Evolutionary conservation across 1,140 invertebrate species (phyloP).

Genomic region (Drosophila repleta): DNA sequence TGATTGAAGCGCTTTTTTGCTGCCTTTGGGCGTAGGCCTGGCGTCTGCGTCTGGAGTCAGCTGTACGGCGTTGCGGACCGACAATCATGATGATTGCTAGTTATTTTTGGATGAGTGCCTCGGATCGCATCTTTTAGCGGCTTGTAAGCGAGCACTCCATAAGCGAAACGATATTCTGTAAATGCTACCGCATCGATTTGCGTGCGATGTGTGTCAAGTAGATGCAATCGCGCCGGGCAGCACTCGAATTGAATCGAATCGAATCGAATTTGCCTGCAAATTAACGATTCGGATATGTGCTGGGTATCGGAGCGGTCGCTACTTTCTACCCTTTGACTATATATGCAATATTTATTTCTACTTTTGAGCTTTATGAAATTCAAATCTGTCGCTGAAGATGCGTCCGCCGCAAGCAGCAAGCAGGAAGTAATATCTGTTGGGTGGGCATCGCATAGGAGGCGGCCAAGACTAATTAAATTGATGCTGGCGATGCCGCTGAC

Average conservation of each 20-base stretch:
- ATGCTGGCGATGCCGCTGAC: conserved; percentile 18
- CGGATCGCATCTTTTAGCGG: conserved; percentile 37
- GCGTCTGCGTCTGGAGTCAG: conserved; percentile 14
- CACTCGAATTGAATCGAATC: conserved; percentile 65
- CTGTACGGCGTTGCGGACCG: conserved; percentile 8
- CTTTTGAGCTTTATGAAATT: conserved; percentile 54
- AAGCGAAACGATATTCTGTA: conserved; percentile 55
- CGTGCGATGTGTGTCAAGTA: conserved; percentile 81
- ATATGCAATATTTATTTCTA: conserved; percentile 71
- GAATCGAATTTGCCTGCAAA: conserved; percentile 75
- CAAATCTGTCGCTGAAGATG: conserved; percentile 55
- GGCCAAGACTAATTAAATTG: conserved; percentile 55
- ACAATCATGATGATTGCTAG: conserved; percentile 26
- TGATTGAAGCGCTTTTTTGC: background rate
- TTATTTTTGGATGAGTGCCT: conserved; percentile 65
- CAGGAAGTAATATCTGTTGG: conserved; percentile 66
- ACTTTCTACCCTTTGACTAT: conserved; percentile 63
- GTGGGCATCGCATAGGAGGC: background rate
- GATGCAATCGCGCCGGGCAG: conserved; percentile 65
- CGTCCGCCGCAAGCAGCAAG: conserved; percentile 38
- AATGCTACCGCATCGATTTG: conserved; percentile 80
- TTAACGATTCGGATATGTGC: conserved; percentile 74
- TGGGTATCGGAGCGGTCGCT: conserved; percentile 26
- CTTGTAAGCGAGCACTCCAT: conserved; percentile 20
- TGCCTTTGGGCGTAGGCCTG: conserved; percentile 50